These are phyloP conservation scores for Noturus placidus DNA, from an alignment of 2,113 vertebrate species.

Conservation along the genomic window DNA sequence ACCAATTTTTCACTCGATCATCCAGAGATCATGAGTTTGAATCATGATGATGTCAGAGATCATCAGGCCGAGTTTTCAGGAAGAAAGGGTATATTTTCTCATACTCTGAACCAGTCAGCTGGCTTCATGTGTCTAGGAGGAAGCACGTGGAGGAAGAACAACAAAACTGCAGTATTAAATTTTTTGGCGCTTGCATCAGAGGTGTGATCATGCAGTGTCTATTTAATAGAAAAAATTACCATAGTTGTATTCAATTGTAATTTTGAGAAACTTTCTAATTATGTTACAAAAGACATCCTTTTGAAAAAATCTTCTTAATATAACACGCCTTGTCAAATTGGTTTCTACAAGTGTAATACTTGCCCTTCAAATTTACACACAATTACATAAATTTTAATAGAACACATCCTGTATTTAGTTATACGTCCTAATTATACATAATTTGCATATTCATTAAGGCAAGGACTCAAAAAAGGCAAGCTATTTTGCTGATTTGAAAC, in stretches of 20 bases:
- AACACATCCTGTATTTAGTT: not conserved
- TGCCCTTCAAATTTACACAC: not conserved
- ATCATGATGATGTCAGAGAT: not conserved
- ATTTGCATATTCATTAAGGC: not conserved
- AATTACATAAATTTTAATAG: not conserved
- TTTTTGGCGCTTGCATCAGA: not conserved
- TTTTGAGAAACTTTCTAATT: not conserved
- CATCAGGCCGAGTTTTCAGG: not conserved
- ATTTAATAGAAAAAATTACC: not conserved
- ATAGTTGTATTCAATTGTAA: not conserved
- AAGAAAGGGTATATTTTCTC: not conserved
- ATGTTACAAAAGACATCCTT: not conserved
- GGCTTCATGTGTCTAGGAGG: not conserved
- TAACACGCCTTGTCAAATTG: not conserved
- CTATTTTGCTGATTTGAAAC: not conserved
- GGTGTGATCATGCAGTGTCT: not conserved
- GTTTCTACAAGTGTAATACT: not conserved
- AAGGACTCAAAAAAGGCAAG: not conserved
- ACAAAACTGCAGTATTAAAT: not conserved
- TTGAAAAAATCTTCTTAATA: not conserved
- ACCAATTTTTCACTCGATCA: too few species aligned
- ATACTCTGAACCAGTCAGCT: not conserved
- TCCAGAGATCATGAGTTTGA: not conserved
- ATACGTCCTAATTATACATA: too few species aligned
- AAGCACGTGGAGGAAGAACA: not conserved